Percentiles rank a stretch among this genome's conserved stretches.
These are phyloP conservation scores for Drosophila sordidula DNA, from an alignment of 2,888 invertebrate genomes.

Conservation along the genomic window DNA sequence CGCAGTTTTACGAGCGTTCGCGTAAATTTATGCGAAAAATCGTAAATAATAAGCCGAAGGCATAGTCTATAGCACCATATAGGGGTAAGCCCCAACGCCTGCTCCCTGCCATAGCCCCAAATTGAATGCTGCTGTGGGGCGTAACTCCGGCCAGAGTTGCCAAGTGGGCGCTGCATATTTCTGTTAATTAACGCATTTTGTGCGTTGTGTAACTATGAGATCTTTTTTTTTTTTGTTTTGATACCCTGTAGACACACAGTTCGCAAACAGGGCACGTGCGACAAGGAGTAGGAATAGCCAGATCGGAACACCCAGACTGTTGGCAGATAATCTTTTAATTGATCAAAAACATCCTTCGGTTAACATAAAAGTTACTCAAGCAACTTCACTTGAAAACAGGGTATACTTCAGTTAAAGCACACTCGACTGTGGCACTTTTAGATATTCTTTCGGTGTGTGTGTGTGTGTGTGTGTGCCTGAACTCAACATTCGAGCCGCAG, in stretches of 20 bases:
- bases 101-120: conserved; percentile 18
- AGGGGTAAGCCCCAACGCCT: conserved; percentile 12
- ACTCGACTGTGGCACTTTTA: not conserved
- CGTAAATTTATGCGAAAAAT: conserved; percentile 81
- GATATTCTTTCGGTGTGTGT: conserved; percentile 1
- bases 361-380: no score
- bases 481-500: conserved; percentile 19
- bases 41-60: conserved; percentile 73
- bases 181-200: conserved; percentile 80
- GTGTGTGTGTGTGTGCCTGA: no score
- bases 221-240: conserved; percentile 20
- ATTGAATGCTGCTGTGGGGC: conserved; percentile 59
- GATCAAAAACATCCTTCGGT: no score
- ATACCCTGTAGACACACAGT: conserved; percentile 6
- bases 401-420: not conserved
- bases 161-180: conserved; percentile 79
- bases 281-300: no score
- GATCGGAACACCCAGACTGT: no score
- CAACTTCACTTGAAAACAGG: not conserved
- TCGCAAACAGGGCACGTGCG: no score
- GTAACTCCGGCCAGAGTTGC: conserved; percentile 46
- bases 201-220: conserved; percentile 67
- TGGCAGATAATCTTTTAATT: no score
- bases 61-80: conserved; percentile 46
- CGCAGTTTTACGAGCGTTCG: conserved; percentile 77